These are phyloP conservation scores for Dryomyza anilis DNA, from an alignment of 2,888 invertebrate species.

Conservation along the genomic window DNA sequence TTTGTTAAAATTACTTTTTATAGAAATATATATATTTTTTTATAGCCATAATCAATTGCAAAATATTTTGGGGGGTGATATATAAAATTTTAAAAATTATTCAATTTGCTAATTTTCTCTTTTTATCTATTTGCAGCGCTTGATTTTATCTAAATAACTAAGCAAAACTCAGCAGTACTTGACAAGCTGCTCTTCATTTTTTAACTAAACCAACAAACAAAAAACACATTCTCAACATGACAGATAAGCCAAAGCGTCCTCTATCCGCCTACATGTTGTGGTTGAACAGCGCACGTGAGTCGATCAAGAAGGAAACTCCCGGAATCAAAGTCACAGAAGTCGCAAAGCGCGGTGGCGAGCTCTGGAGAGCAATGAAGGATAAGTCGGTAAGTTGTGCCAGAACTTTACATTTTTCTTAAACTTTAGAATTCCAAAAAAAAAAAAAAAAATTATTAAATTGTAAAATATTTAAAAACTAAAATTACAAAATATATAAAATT, in stretches of 20 bases:
- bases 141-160: too few species aligned
- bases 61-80: too few species aligned
- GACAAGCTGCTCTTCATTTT: too few species aligned
- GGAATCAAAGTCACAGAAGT: slow-evolving; percentile 89
- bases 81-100: too few species aligned
- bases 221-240: slow-evolving; percentile 67
- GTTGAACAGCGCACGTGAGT: slow-evolving; percentile 84
- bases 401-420: neutral
- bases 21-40: too few species aligned
- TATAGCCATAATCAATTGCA: too few species aligned
- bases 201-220: neutral
- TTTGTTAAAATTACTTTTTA: slow-evolving; percentile 1
- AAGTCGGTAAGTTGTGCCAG: slow-evolving; percentile 75
- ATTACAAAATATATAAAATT: too few species aligned
- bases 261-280: slow-evolving; percentile 92
- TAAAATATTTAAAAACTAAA: neutral
- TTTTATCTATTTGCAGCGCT: too few species aligned
- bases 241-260: slow-evolving; percentile 89
- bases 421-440: too few species aligned
- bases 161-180: too few species aligned
- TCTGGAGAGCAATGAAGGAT: slow-evolving; percentile 88
- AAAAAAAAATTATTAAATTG: too few species aligned
- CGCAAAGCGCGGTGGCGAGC: slow-evolving; percentile 90
- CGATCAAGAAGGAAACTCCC: slow-evolving; percentile 85
- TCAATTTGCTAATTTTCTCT: too few species aligned